Conservation (phyloP, 2,888 invertebrate genomes). For the Carterocephalus palaemon region DNA sequence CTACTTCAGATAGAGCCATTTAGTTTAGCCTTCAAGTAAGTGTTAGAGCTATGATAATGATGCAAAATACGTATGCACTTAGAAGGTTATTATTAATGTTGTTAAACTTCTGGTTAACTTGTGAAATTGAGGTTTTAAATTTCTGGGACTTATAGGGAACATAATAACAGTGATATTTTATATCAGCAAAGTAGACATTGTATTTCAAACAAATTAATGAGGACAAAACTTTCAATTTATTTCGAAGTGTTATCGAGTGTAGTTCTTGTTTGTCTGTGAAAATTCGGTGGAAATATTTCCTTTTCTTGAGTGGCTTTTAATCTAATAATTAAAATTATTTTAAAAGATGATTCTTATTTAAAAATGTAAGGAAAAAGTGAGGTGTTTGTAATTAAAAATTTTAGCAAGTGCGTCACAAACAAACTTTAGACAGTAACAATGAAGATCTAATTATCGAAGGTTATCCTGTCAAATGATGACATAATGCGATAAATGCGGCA, state of each 20-base stretch:
- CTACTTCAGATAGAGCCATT: constrained; percentile 31
- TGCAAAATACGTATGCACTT: constrained; percentile 46
- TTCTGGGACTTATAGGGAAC: constrained; percentile 17
- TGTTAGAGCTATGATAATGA: constrained; percentile 48
- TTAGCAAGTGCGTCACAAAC: constrained; percentile 21
- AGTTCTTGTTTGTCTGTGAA: too few relatives aligned
- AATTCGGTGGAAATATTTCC: too few relatives aligned
- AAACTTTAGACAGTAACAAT: constrained; percentile 9
- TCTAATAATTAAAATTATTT: too few relatives aligned
- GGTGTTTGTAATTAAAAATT: background rate
- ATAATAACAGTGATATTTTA: constrained; percentile 28
- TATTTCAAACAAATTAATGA: too few relatives aligned
- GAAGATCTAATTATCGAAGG: constrained; percentile 23
- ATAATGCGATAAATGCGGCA: constrained; percentile 44
- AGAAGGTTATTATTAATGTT: constrained; percentile 58
- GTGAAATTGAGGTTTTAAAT: constrained; percentile 4
- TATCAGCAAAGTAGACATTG: too few relatives aligned
- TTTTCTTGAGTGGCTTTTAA: too few relatives aligned
- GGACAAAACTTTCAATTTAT: too few relatives aligned
- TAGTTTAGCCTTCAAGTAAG: constrained; percentile 51
- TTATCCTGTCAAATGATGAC: constrained; percentile 31
- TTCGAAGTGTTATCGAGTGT: too few relatives aligned
- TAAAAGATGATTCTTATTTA: constrained; percentile 9
- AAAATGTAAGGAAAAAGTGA: constrained; percentile 9
- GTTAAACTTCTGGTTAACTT: constrained; percentile 34